phyloP scores from a whole-genome alignment of 2,888 invertebrate genomes.

The Brenthis daphne region DNA sequence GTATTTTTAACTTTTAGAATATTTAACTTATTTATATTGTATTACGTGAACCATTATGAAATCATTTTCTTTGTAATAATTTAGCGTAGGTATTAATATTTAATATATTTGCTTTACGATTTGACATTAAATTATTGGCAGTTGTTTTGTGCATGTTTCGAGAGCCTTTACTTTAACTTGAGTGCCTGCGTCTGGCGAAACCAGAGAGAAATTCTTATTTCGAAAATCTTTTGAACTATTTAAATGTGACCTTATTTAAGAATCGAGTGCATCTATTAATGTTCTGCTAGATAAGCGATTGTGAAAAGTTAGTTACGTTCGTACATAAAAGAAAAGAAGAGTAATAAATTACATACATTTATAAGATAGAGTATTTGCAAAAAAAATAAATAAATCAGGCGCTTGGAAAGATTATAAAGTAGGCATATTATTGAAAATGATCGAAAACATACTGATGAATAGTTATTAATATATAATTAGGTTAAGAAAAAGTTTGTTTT shows the following conservation, averaged over 20 bases:
- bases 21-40: constrained; percentile 82
- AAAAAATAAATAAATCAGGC: constrained; percentile 64
- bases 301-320: constrained; percentile 67
- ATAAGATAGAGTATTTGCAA: constrained; percentile 73
- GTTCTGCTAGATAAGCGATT: constrained; percentile 62
- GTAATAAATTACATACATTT: constrained; percentile 61
- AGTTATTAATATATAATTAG: constrained; percentile 83
- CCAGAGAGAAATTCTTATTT: constrained; percentile 48
- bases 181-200: constrained; percentile 72
- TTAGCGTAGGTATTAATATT: constrained; percentile 80
- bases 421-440: constrained; percentile 80
- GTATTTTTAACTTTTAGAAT: constrained; percentile 82
- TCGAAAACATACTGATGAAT: constrained; percentile 80
- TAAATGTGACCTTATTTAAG: constrained; percentile 64
- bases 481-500: constrained; percentile 79
- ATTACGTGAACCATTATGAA: constrained; percentile 78
- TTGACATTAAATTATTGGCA: constrained; percentile 74
- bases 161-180: constrained; percentile 71
- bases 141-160: constrained; percentile 70
- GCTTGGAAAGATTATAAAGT: constrained; percentile 81
- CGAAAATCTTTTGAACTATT: constrained; percentile 58
- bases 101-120: constrained; percentile 80
- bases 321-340: constrained; percentile 61
- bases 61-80: constrained; percentile 80
- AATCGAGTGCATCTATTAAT: constrained; percentile 49